These are phyloP conservation scores for Brevimyrus niger DNA, from an alignment of 2,113 vertebrate species.

Conservation along the genomic window DNA sequence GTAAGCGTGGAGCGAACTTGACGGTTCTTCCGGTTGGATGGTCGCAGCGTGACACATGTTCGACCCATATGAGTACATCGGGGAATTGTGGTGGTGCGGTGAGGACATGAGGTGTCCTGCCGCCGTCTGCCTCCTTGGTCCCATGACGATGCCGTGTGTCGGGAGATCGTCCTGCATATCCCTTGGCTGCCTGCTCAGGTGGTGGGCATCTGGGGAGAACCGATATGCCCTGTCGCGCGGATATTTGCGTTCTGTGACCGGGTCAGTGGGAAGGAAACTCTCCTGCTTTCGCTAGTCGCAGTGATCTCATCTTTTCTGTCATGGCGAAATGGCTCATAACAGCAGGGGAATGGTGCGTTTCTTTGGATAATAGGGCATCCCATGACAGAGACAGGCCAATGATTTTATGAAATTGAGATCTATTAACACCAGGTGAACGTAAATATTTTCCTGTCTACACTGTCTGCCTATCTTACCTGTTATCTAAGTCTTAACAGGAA, in stretches of 20 bases:
- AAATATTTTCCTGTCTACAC: background rate
- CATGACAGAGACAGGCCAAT: background rate
- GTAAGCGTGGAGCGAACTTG: background rate
- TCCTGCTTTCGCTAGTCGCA: background rate
- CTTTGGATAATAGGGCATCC: background rate
- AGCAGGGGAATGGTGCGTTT: background rate
- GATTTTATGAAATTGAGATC: background rate
- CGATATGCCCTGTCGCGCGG: background rate
- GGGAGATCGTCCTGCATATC: background rate
- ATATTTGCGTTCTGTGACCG: background rate
- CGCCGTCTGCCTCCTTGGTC: background rate
- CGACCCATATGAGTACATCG: background rate
- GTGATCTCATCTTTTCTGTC: background rate
- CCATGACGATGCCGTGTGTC: background rate
- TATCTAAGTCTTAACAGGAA: background rate
- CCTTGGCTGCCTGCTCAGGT: background rate
- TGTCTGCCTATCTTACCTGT: background rate
- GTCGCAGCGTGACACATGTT: constrained; percentile 2
- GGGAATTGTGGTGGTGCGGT: constrained; percentile 1
- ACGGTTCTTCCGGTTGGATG: background rate
- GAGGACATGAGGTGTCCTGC: background rate
- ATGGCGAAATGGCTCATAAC: background rate
- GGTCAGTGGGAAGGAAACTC: background rate
- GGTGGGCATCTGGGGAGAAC: background rate
- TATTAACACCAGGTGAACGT: background rate